Evolutionary conservation across 1,140 invertebrate genomes (phyloP).

Genomic region (Drosophila setifemur): DNA sequence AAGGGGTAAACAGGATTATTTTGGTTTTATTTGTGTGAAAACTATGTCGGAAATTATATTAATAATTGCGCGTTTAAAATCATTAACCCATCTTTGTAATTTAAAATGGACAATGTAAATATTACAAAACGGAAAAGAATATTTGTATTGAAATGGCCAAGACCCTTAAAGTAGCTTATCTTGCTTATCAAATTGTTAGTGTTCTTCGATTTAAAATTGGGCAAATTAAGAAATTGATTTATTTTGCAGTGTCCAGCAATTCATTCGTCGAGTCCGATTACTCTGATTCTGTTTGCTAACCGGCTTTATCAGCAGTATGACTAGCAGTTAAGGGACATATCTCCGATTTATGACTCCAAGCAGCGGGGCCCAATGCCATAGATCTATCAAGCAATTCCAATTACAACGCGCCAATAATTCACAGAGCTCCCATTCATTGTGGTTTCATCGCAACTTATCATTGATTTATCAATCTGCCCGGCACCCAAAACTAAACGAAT

Average conservation of each 20-base stretch:
- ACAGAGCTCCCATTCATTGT: conserved; percentile 6
- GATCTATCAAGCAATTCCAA: conserved; percentile 19
- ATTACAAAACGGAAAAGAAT: no score
- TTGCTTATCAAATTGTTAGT: no score
- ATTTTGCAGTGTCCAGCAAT: not conserved
- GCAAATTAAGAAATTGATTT: no score
- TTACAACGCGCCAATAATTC: conserved; percentile 16
- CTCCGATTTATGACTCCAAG: conserved; percentile 12
- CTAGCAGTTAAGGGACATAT: not conserved
- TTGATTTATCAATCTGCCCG: conserved; percentile 31
- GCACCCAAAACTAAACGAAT: not conserved
- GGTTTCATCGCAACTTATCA: conserved; percentile 25
- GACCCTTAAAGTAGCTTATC: no score
- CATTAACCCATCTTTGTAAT: no score
- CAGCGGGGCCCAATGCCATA: conserved; percentile 4
- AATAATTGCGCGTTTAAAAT: no score
- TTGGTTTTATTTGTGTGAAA: no score
- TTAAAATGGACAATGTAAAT: no score
- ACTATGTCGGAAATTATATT: no score
- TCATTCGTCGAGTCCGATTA: not conserved
- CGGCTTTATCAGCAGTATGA: conserved; percentile 13
- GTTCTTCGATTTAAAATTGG: no score
- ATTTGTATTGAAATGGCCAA: no score
- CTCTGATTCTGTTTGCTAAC: conserved; percentile 2
- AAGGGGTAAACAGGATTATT: no score